These are phyloP conservation scores for Agonopterix subpropinquella DNA, from an alignment of 2,888 invertebrate genomes.

Conservation along the genomic window DNA sequence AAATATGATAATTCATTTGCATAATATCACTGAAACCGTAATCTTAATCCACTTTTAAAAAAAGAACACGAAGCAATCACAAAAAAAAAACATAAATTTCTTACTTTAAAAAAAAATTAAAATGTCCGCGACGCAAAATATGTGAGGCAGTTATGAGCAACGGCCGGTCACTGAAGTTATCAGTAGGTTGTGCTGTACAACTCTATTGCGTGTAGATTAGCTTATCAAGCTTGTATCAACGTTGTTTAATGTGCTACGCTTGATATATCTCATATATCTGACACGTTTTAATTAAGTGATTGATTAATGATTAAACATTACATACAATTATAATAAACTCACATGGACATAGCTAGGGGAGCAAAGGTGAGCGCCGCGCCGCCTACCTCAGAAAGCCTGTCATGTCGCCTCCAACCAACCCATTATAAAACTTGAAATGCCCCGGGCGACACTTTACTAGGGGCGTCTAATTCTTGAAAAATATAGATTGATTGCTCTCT, in stretches of 20 bases:
- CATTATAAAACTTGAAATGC: too few relatives aligned
- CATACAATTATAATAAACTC: too few relatives aligned
- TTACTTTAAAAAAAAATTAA: background rate
- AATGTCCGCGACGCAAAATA: background rate
- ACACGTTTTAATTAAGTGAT: constrained; percentile 24
- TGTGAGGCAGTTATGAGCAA: background rate
- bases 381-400: too few relatives aligned
- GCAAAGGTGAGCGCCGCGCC: too few relatives aligned
- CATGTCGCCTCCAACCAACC: too few relatives aligned
- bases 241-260: constrained; percentile 29
- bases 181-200: constrained; percentile 32
- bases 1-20: too few relatives aligned
- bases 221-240: constrained; percentile 58
- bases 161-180: constrained; percentile 45
- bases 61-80: background rate
- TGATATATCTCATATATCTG: constrained; percentile 27
- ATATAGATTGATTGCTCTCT: too few relatives aligned
- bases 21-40: too few relatives aligned
- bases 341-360: too few relatives aligned
- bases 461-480: too few relatives aligned
- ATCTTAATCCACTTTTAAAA: too few relatives aligned
- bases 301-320: constrained; percentile 20
- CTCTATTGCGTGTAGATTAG: constrained; percentile 44
- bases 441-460: too few relatives aligned
- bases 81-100: constrained; percentile 15